Evolutionary conservation across 2,113 vertebrate species (phyloP).

Genomic region (Willisornis vidua): DNA sequence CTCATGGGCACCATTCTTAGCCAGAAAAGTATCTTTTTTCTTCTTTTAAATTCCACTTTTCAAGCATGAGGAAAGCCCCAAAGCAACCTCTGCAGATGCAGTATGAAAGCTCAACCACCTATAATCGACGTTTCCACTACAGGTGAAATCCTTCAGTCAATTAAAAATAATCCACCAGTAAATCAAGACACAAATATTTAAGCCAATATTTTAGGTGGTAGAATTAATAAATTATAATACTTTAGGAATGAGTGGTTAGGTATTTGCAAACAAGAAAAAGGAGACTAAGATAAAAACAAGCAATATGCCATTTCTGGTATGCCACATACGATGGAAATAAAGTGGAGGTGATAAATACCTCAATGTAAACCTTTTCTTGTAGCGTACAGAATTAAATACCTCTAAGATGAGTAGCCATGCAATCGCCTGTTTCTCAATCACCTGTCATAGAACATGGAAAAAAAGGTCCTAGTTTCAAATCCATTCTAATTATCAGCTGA

Average conservation of each 20-base stretch:
- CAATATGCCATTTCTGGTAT: neutral
- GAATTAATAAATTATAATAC: neutral
- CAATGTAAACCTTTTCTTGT: neutral
- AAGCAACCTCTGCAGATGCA: neutral
- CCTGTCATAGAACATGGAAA: neutral
- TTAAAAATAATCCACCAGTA: neutral
- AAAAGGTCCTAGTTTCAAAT: neutral
- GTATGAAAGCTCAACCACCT: neutral
- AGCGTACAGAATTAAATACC: neutral
- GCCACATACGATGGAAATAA: neutral
- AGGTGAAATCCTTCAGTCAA: neutral
- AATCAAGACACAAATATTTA: neutral
- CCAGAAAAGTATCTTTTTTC: neutral
- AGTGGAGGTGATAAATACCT: neutral
- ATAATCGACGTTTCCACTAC: neutral
- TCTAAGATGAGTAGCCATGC: neutral
- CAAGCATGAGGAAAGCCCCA: neutral
- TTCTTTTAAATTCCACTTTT: neutral
- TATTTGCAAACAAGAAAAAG: neutral
- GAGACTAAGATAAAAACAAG: neutral
- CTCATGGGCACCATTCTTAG: neutral
- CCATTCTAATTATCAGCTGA: neutral
- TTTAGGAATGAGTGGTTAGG: neutral
- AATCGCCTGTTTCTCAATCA: neutral
- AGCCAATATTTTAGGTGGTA: neutral